These are phyloP conservation scores for Nezara viridula DNA, from an alignment of 2,888 invertebrate genomes.

Conservation along the genomic window DNA sequence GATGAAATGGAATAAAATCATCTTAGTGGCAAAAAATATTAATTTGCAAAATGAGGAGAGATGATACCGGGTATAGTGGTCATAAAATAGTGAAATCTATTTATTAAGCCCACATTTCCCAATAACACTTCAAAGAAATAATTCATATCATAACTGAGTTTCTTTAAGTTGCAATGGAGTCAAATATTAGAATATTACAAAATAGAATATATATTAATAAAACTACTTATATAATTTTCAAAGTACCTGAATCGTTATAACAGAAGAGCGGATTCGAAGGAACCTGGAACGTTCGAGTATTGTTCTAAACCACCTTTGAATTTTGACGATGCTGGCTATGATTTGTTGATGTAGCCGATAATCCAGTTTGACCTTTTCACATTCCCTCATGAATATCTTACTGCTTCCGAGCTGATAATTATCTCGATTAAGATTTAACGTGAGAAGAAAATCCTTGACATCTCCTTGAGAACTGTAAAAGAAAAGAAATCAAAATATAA, in stretches of 20 bases:
- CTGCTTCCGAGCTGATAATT: slow-evolving; percentile 91
- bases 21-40: too few species aligned
- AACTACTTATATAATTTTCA: not conserved
- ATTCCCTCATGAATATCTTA: slow-evolving; percentile 94
- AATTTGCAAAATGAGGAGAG: too few species aligned
- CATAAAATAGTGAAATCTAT: too few species aligned
- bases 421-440: slow-evolving; percentile 86
- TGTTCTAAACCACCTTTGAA: slow-evolving; percentile 74
- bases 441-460: slow-evolving; percentile 86
- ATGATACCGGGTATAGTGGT: too few species aligned
- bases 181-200: not conserved
- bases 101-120: too few species aligned
- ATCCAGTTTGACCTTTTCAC: slow-evolving; percentile 93
- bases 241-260: slow-evolving; percentile 78
- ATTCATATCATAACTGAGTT: too few species aligned
- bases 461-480: slow-evolving; percentile 83
- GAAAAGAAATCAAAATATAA: slow-evolving; percentile 41
- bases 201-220: not conserved
- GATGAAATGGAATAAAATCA: too few species aligned
- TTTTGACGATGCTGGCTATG: slow-evolving; percentile 90
- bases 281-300: slow-evolving; percentile 74
- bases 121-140: too few species aligned
- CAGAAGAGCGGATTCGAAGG: slow-evolving; percentile 80
- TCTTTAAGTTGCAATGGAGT: not conserved
- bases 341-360: slow-evolving; percentile 94